Evolutionary conservation across 1,140 invertebrate species (phyloP).

Genomic region (Cepaea nemoralis): DNA sequence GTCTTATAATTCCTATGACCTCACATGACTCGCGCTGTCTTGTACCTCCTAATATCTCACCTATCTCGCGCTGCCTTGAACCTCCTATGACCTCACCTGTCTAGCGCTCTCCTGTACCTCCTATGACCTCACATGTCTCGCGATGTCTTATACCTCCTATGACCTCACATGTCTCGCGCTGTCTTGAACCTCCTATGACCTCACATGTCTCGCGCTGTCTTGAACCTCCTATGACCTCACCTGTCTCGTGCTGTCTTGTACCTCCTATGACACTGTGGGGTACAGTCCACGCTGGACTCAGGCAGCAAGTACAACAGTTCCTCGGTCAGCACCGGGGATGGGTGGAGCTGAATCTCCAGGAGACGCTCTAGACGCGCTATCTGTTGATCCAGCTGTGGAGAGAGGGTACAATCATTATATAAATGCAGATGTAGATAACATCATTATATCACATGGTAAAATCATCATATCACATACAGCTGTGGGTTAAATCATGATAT

Average conservation of each 20-base stretch:
- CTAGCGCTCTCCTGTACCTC: constrained; percentile 34
- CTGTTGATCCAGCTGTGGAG: constrained; percentile 79
- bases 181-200: background rate
- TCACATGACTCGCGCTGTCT: constrained; percentile 38
- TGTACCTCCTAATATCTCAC: constrained; percentile 18
- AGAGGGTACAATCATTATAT: background rate
- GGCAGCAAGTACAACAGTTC: constrained; percentile 56
- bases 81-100: constrained; percentile 26
- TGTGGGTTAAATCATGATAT: too few species aligned
- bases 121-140: constrained; percentile 26
- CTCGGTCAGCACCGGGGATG: constrained; percentile 76
- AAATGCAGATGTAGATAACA: background rate
- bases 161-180: constrained; percentile 36
- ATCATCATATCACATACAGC: too few species aligned
- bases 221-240: constrained; percentile 18
- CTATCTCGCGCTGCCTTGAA: constrained; percentile 37
- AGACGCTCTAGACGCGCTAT: constrained; percentile 82
- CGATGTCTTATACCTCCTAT: constrained; percentile 17
- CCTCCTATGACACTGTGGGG: constrained; percentile 38
- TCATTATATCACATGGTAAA: too few species aligned
- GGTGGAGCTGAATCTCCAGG: constrained; percentile 68
- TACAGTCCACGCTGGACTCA: constrained; percentile 55
- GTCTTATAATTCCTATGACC: background rate
- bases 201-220: constrained; percentile 38
- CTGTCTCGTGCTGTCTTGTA: constrained; percentile 36